Evolutionary conservation across 2,797 vertebrate genomes (phyloP), one percentile per base, ranked within the genome.

Genomic region (Poeciliopsis gracilis): DNA sequence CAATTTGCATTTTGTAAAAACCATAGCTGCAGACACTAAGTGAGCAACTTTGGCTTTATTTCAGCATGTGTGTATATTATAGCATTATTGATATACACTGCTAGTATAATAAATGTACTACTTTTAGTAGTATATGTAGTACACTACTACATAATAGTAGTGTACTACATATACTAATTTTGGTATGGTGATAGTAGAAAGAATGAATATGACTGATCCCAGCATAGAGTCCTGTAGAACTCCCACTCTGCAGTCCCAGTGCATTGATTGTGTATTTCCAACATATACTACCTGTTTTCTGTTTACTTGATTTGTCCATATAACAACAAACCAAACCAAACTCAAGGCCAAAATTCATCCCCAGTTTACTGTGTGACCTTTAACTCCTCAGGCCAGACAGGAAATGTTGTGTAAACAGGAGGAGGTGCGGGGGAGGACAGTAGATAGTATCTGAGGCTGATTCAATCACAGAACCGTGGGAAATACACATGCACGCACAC

Each of bases 391-490:
- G 87, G 82, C 87, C 86, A 85, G 76, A 87, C 80, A 92, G 91
- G 93, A 94, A 94, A 90, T 91, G 83, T 81, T 91, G 86, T 55
- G 85, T 90, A 92, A 91, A 89, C 87, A 89, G 80, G 73, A 71
- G 82, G 61, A 46, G 72, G 78, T 30, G 28, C 16, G 43, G 57
- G 74, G 78, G 75, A 55, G 78, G 92, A 93, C 93, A 93, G 91
- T 92, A 92, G 91, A 93, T 91, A 45, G 57, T 43, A 92, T 93
- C 92, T 84, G 84, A 85, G 73, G 28, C 84, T 86, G 89, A 91
- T 90, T 89, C 81, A 92, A 90, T 90, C 87, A 83, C 80, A 78
- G 87, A 78, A 90, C 78, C 86, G 90, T 94, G 93, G 92, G 93
- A 92, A 91, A 91, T 78, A 69, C 75, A 63, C 59, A 43, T 77